A percentile compares a stretch with the other conserved stretches of the same genome.
Conservation (phyloP, 1,140 invertebrate genomes). For the Panulirus ornatus region DNA sequence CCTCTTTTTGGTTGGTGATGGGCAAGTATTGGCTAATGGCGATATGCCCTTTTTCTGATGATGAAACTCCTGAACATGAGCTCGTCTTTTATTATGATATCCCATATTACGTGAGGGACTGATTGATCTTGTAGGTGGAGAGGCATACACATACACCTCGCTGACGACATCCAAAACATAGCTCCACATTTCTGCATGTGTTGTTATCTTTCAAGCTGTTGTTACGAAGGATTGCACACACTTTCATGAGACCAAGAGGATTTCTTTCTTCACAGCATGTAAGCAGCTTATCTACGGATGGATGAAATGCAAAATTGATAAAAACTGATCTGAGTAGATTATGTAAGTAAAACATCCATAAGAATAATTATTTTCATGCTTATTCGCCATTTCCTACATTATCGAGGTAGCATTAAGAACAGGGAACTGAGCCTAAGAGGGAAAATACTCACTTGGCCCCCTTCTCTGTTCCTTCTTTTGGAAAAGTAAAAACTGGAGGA, state of each 20-base stretch:
- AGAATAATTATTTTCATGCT: no score
- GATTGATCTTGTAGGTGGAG: not conserved
- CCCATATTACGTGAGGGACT: not conserved
- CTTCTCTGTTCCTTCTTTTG: no score
- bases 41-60: not conserved
- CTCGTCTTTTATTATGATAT: not conserved
- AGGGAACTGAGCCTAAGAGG: no score
- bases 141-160: conserved; percentile 47
- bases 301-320: no score
- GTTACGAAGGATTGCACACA: conserved; percentile 79
- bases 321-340: no score
- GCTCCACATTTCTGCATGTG: not conserved
- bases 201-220: not conserved
- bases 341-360: no score
- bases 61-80: not conserved
- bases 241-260: conserved; percentile 80
- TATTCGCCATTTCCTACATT: no score
- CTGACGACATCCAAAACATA: conserved; percentile 28
- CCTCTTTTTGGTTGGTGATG: not conserved
- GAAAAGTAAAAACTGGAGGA: no score
- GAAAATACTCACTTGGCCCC: no score
- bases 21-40: not conserved
- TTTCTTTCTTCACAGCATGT: conserved; percentile 80
- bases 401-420: no score
- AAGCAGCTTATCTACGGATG: conserved; percentile 80